Evolutionary conservation across 2,888 invertebrate species (phyloP).

Genomic region (Carpatolechia fugitivella): DNA sequence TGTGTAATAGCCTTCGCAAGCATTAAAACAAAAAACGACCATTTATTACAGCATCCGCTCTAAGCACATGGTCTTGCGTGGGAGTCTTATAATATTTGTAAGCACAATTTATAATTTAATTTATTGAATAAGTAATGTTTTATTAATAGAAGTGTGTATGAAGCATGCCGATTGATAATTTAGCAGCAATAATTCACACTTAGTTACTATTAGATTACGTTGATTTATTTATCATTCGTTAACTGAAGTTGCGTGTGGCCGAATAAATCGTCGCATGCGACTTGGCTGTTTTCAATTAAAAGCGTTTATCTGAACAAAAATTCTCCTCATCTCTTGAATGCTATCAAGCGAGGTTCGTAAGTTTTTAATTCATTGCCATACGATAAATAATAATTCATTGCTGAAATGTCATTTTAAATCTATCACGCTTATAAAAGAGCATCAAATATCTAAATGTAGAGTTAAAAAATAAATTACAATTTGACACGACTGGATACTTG

Average conservation of each 20-base stretch:
- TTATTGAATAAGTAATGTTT: too few species aligned
- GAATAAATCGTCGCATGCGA: not conserved
- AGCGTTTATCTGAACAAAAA: not conserved
- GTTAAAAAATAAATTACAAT: too few species aligned
- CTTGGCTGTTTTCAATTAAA: not conserved
- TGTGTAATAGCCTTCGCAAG: conserved; percentile 10
- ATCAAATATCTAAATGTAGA: too few species aligned
- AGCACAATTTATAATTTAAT: not conserved
- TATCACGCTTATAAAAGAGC: too few species aligned
- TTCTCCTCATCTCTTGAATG: not conserved
- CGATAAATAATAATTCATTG: too few species aligned
- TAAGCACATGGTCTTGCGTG: conserved; percentile 41
- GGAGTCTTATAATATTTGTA: conserved; percentile 33
- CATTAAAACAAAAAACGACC: conserved; percentile 12
- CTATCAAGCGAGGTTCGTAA: not conserved
- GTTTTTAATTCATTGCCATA: too few species aligned
- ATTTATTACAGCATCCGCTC: conserved; percentile 31
- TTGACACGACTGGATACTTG: too few species aligned
- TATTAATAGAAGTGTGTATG: too few species aligned
- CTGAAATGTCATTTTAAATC: too few species aligned
- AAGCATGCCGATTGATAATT: not conserved
- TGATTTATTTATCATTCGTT: conserved; percentile 5
- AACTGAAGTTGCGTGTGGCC: not conserved
- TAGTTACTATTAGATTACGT: conserved; percentile 5
- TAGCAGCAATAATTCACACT: conserved; percentile 20